A percentile compares a stretch with the other conserved stretches of the same genome.
Conservation (phyloP, 2,888 invertebrate genomes). For the Cylloceria caligata region DNA sequence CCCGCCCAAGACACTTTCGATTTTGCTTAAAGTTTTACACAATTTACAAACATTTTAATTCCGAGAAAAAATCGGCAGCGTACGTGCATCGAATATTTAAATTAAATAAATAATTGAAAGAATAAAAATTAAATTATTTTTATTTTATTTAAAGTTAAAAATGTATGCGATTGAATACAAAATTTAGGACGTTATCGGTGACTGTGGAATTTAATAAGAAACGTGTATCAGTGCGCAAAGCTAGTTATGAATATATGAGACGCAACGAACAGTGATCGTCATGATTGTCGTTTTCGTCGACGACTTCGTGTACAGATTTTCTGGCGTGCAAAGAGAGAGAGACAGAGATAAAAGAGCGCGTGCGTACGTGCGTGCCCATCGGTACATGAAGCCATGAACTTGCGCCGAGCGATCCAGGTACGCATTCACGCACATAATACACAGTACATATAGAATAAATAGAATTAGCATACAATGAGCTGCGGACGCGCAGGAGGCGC, state of each 20-base stretch:
- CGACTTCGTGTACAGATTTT: constrained; percentile 28
- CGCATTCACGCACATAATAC: constrained; percentile 57
- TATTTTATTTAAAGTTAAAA: not conserved
- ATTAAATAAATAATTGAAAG: no score
- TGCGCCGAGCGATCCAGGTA: constrained; percentile 36
- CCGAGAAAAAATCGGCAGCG: no score
- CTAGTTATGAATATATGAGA: not conserved
- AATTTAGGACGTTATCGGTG: not conserved
- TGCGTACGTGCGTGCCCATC: constrained; percentile 5
- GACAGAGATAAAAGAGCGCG: no score
- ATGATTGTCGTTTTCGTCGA: no score
- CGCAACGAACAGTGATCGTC: not conserved
- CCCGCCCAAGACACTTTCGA: no score
- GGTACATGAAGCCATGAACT: constrained; percentile 64
- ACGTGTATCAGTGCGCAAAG: not conserved
- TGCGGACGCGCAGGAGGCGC: constrained; percentile 59
- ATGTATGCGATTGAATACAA: not conserved
- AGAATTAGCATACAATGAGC: constrained; percentile 68
- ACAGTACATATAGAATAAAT: constrained; percentile 56
- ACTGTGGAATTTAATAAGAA: not conserved
- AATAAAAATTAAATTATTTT: not conserved
- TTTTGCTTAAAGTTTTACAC: no score
- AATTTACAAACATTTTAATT: no score
- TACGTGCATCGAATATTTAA: no score
- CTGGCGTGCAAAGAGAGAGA: constrained; percentile 53